Evolutionary conservation across 2,113 vertebrate species (phyloP).

Genomic region (Gymnorhina tibicen): DNA sequence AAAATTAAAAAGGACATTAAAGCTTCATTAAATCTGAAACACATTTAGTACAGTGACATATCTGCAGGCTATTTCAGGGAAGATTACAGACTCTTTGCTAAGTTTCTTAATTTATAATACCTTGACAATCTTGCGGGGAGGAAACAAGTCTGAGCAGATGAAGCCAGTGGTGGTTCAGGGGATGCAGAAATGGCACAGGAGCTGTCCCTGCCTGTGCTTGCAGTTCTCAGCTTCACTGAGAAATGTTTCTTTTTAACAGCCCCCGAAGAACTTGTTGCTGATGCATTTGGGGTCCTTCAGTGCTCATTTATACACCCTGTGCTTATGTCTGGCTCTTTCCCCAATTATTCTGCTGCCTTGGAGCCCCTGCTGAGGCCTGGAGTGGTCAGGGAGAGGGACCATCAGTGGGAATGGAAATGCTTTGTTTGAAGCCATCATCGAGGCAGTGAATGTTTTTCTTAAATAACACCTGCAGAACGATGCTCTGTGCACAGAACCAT

Average conservation of each 20-base stretch:
- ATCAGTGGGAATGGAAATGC: not conserved
- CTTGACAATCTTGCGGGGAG: slow-evolving; percentile 70
- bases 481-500: not conserved
- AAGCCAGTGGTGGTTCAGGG: slow-evolving; percentile 31
- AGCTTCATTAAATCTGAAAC: slow-evolving; percentile 89
- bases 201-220: not conserved
- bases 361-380: not conserved
- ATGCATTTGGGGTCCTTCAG: not conserved
- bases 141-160: slow-evolving; percentile 28
- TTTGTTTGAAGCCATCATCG: not conserved
- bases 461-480: not conserved
- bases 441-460: not conserved
- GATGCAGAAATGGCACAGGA: not conserved
- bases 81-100: slow-evolving; percentile 81
- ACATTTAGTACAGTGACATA: slow-evolving; percentile 88
- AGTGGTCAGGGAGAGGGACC: not conserved
- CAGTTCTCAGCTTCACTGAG: not conserved
- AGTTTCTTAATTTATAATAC: slow-evolving; percentile 85
- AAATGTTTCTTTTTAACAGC: not conserved
- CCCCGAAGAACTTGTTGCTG: not conserved
- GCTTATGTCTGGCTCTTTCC: not conserved
- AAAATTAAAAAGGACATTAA: slow-evolving; percentile 89
- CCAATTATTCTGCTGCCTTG: not conserved
- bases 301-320: not conserved
- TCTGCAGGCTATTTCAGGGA: slow-evolving; percentile 83